Conservation (phyloP, 2,797 vertebrate genomes). For the Chaetodon trifasciatus region DNA sequence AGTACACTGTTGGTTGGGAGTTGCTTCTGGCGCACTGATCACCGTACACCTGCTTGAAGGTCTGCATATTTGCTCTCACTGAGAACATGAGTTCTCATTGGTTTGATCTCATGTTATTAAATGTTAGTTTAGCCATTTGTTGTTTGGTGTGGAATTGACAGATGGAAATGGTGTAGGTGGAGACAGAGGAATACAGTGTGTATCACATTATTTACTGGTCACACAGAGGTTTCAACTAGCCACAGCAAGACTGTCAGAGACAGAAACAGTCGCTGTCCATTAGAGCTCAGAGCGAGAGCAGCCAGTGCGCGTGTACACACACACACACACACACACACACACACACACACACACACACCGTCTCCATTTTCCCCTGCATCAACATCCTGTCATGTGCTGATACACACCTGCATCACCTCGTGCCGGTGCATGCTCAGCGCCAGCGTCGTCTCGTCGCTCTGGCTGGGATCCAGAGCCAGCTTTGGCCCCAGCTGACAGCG, state of each 20-base stretch:
- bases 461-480: conserved; percentile 59
- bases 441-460: conserved; percentile 36
- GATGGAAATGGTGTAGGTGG: neutral
- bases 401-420: conserved; percentile 30
- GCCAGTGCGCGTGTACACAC: neutral
- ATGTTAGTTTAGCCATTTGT: neutral
- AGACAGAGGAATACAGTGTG: neutral
- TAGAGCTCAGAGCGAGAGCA: conserved; percentile 2
- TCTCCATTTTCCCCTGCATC: conserved; percentile 7
- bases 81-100: neutral
- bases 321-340: neutral
- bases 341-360: neutral
- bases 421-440: conserved; percentile 43
- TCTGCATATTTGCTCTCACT: neutral
- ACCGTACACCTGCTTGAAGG: neutral
- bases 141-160: neutral
- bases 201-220: neutral
- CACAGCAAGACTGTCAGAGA: neutral
- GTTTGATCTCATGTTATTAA: neutral
- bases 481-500: conserved; percentile 30
- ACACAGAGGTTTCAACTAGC: neutral
- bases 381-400: neutral
- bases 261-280: neutral
- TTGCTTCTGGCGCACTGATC: neutral
- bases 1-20: neutral